Conservation (phyloP, 1,140 invertebrate species). For the Proctacanthus coquilletti region DNA sequence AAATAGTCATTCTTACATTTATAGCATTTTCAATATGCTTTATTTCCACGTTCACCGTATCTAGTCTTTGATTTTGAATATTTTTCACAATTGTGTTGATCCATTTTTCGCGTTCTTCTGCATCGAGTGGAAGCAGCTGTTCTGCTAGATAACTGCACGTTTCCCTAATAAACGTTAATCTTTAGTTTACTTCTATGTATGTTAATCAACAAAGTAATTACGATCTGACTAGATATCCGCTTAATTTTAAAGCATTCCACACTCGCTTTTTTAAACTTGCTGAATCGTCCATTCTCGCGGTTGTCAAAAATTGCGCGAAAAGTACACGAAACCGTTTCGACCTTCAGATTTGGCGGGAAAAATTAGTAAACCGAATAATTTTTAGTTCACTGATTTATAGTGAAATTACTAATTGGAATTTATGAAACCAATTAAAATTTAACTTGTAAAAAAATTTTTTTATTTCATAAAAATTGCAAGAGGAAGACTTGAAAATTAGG, state of each 20-base stretch:
- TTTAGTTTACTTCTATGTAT: background rate
- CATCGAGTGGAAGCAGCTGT: constrained; percentile 29
- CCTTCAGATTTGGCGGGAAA: too few species aligned
- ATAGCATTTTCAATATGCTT: constrained; percentile 57
- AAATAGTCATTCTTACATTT: constrained; percentile 33
- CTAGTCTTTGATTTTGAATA: constrained; percentile 51
- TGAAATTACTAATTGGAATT: too few species aligned
- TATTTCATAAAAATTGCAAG: too few species aligned
- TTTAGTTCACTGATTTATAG: too few species aligned
- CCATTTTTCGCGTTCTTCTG: constrained; percentile 31
- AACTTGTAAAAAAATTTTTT: too few species aligned
- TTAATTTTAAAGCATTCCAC: constrained; percentile 1
- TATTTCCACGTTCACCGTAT: constrained; percentile 50
- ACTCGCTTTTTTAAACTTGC: background rate
- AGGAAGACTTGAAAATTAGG: too few species aligned
- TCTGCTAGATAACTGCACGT: constrained; percentile 33
- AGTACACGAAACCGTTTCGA: too few species aligned
- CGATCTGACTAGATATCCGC: constrained; percentile 3
- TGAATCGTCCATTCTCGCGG: background rate
- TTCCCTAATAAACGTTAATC: too few species aligned
- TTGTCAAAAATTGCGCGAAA: too few species aligned
- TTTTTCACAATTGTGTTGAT: constrained; percentile 37
- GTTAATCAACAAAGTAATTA: background rate
- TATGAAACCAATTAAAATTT: too few species aligned
- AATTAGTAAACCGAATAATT: too few species aligned